Evolutionary conservation across 1,140 invertebrate genomes (phyloP).

Genomic region (Hydropsyche tenuis): DNA sequence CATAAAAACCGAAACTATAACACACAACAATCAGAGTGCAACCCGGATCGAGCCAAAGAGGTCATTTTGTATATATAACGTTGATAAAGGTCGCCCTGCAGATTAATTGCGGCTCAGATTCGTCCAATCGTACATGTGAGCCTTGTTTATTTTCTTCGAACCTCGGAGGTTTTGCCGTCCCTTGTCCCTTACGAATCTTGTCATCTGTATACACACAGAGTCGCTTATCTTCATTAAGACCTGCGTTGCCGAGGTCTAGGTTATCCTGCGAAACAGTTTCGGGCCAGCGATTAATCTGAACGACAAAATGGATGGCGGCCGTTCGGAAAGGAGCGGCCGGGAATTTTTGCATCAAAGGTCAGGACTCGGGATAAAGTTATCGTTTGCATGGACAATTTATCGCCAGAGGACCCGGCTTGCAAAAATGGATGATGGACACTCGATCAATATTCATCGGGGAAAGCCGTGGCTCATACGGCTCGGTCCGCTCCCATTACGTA

Average conservation of each 20-base stretch:
- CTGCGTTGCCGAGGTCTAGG: neutral
- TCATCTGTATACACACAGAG: neutral
- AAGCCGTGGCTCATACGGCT: neutral
- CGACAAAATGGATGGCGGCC: constrained; percentile 7
- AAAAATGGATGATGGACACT: neutral
- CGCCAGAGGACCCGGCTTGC: neutral
- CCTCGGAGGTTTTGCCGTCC: neutral
- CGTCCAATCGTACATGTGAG: neutral
- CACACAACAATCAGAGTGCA: neutral
- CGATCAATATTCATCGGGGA: constrained; percentile 21
- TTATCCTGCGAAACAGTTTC: neutral
- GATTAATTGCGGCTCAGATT: neutral
- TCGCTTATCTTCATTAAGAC: constrained; percentile 14
- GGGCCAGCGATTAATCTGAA: neutral
- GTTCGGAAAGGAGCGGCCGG: neutral
- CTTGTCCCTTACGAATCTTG: neutral
- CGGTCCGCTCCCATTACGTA: constrained; percentile 9
- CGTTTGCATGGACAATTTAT: neutral
- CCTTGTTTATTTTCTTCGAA: neutral
- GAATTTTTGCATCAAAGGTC: no score
- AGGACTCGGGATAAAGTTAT: neutral
- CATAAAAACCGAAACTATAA: no score
- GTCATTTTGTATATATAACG: neutral
- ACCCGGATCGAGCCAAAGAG: neutral
- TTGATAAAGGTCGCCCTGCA: neutral